Base-by-base conservation (phyloP, 2,888 invertebrate species). In the Macrophya alboannulata region DNA sequence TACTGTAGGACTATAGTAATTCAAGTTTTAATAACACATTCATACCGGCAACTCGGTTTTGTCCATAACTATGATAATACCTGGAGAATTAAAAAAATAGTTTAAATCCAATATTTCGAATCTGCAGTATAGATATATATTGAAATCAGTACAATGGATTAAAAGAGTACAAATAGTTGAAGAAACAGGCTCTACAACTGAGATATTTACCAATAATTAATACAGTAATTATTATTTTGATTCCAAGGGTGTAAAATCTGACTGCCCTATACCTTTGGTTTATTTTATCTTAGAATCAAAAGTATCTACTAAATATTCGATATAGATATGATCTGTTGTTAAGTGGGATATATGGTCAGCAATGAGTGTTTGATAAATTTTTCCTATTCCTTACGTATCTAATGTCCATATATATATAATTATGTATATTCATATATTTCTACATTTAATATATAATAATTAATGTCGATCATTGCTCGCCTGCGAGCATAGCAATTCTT, bases 401-500 rank as follows among this genome's bases (percentile, higher is more conserved):
- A 48, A 74, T 68, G 76, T 43, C 48, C 65, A 74, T 84, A 84
- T 74, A 72, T 25, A n/a, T n/a, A n/a, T n/a, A n/a, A n/a, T n/a
- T n/a, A n/a, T n/a, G n/a, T n/a, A n/a, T n/a, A n/a, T n/a, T n/a
- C n/a, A n/a, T 43, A 72, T 40, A 72, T 77, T 77, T 51, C 77
- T 77, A 55, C 55, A 77, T 51, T 55, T 37, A 51, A 37, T 37
- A 25, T 37, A 72, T 72, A n/a, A 77, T 55, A 55, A 31, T 55
- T 77, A 31, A 77, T 77, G 55, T 77, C 55, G 77, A 77, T 55
- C 37, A 51, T 77, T 43, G 43, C 77, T 77, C 77, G 77, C 77
- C 77, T 77, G 77, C 77, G 77, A 77, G 77, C 77, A 77, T 55
- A 77, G 51, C 77, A 77, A 77, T 77, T 51, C 48, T 15, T 25